Evolutionary conservation across 2,113 vertebrate species (phyloP).

Genomic region (Proteles cristata): DNA sequence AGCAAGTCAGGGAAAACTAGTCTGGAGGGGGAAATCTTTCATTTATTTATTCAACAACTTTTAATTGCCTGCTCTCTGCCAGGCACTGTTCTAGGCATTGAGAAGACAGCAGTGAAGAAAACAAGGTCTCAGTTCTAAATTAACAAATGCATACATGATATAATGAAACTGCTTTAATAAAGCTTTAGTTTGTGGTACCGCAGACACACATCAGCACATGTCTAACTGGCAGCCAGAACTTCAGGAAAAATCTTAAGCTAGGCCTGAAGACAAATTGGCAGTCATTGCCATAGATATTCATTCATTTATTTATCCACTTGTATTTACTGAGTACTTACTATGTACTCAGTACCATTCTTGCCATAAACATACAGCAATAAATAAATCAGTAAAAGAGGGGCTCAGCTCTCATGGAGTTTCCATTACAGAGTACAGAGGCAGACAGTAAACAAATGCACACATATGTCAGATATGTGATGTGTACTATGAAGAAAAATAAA

Average conservation of each 20-base stretch:
- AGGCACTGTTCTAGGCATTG: not conserved
- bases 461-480: not conserved
- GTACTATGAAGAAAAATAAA: not conserved
- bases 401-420: not conserved
- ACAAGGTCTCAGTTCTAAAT: not conserved
- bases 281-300: not conserved
- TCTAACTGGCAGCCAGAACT: not conserved
- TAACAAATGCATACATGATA: not conserved
- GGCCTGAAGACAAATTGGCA: not conserved
- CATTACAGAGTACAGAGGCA: not conserved
- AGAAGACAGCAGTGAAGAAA: not conserved
- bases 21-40: not conserved
- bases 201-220: not conserved
- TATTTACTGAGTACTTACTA: not conserved
- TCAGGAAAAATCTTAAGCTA: not conserved
- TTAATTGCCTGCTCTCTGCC: not conserved
- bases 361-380: not conserved
- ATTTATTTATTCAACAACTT: constrained; percentile 28
- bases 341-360: not conserved
- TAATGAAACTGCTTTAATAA: not conserved
- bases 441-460: not conserved
- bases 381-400: not conserved
- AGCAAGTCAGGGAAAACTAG: not conserved
- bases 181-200: not conserved
- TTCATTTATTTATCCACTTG: not conserved